Conservation (phyloP, 35 echinoderm and acorn worm species). For the Anneissia japonica region DNA sequence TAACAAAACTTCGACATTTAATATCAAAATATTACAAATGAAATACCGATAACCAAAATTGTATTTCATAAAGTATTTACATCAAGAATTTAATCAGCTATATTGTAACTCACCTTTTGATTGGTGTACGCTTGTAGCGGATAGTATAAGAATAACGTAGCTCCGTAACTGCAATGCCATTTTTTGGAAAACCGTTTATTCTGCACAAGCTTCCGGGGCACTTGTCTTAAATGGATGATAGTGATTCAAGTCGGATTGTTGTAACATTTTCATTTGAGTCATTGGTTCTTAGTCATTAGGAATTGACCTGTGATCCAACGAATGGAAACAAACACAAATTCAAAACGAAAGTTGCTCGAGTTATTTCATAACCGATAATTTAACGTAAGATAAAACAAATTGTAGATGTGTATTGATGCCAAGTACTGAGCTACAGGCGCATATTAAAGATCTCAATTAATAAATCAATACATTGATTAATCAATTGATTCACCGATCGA, state of each 20-base stretch:
- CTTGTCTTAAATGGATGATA: background rate
- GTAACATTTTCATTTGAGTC: conserved; percentile 1
- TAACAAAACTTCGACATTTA: no score
- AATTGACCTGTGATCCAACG: background rate
- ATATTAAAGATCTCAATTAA: no score
- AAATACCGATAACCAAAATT: no score
- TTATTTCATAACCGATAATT: no score
- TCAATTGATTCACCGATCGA: no score
- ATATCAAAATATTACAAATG: no score
- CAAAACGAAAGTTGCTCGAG: background rate
- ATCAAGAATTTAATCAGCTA: no score
- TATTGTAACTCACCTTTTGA: background rate
- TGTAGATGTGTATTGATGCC: no score
- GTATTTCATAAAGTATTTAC: no score
- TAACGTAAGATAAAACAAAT: no score
- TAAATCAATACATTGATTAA: no score
- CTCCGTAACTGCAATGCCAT: background rate
- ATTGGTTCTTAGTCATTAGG: background rate
- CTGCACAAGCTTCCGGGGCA: background rate
- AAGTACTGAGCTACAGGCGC: no score
- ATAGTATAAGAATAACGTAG: background rate
- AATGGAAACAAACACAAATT: background rate
- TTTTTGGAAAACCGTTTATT: background rate
- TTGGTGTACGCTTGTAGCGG: background rate
- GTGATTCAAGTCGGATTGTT: background rate